Evolutionary conservation across 2,888 invertebrate species (phyloP), one percentile per base, ranked within the genome.

Genomic region (Automeris io): DNA sequence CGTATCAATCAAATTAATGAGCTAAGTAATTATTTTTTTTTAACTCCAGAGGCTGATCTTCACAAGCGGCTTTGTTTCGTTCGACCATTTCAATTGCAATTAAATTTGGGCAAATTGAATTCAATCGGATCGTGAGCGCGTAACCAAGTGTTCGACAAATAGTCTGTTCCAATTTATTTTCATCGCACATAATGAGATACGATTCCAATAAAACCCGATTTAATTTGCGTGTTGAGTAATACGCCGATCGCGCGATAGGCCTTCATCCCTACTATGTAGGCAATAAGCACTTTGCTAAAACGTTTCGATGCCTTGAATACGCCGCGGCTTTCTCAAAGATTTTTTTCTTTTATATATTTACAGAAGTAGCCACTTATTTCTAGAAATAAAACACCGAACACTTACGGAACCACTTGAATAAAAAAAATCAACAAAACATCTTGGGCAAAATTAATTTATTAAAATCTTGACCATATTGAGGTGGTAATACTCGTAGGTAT

Each of bases 91-190:
- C 77, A 63, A 72, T 78, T 72, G 76, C 81, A 80, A 81, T 85
- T 82, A 81, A 83, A 81, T 78, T 81, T 73, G 67, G 62, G 56
- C 64, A 71, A 80, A 83, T 82, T 71, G 80, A 81, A 78, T 80
- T 67, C 67, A 63, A 65, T 53, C 61, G 70, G 67, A 71, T 74
- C 70, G 67, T 57, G 61, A 58, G 51, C 68, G 68, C 61, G 61
- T 64, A 63, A 64, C 72, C 70, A 71, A 85, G 83, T 81, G 82
- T 73, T 83, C 73, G 68, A 72, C 85, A 85, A 83, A 85, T 76
- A 85, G 72, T 73, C 73, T 57, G 66, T 51, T 69, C 69, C 76
- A 77, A 82, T 83, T 80, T 79, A 81, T 78, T 74, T 68, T 61
- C 64, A 65, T 69, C 65, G 68, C 65, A 67, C 63, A 71, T 80